A percentile compares a stretch with the other conserved stretches of the same genome.
Conservation (phyloP, 2,113 vertebrate genomes). For the Phainopepla nitens region DNA sequence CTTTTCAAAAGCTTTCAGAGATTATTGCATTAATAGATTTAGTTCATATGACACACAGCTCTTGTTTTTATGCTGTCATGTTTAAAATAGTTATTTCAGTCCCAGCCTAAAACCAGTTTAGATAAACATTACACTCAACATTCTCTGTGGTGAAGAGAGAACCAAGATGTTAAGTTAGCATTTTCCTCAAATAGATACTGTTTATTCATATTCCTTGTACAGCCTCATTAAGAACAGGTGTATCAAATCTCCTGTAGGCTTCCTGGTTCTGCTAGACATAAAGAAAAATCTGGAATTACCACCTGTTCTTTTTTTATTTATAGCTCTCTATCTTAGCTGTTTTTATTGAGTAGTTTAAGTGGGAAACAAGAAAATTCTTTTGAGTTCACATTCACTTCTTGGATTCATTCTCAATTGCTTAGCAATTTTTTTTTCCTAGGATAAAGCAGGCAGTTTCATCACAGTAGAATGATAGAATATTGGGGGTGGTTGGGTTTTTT, state of each 20-base stretch:
- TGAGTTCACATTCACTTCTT: background rate
- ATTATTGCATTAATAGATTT: background rate
- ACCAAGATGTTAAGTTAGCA: background rate
- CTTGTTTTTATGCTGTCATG: background rate
- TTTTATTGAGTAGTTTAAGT: background rate
- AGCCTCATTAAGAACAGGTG: background rate
- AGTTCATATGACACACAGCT: background rate
- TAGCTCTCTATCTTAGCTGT: background rate
- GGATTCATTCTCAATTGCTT: background rate
- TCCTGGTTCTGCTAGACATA: background rate
- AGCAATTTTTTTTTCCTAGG: background rate
- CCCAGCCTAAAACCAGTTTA: background rate
- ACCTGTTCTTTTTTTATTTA: background rate
- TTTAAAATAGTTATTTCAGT: background rate
- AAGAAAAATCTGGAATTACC: background rate
- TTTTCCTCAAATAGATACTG: background rate
- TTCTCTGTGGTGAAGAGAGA: background rate
- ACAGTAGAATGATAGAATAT: background rate
- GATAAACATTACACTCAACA: rapidly evolving
- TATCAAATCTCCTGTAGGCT: background rate
- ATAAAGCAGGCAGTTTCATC: background rate
- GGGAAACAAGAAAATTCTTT: background rate
- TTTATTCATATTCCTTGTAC: background rate
- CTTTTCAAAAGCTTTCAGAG: background rate
- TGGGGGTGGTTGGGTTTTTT: background rate